Base-by-base conservation (phyloP, 2,888 invertebrate species). In the Nemotelus pantherinus region DNA sequence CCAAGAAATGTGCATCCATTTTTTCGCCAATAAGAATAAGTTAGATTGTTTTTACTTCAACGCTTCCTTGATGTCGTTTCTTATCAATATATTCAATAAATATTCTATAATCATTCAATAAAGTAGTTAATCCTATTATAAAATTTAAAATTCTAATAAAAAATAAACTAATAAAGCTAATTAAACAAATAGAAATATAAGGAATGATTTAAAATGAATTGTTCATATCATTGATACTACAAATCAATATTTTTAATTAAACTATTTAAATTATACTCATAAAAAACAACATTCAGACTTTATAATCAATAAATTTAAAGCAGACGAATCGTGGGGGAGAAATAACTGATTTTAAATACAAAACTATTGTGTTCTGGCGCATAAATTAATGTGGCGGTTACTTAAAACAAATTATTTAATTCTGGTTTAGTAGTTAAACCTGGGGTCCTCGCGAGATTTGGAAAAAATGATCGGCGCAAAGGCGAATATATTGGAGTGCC, bases 401-500 rank as follows among this genome's bases (percentile, higher is more conserved):
- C 78, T 76, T 71, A 78, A 74, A 68, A 67, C 67, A 68, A 67
- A 50, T 43, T 67, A 57, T 55, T 10, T 55, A 60, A 70, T 60
- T 45, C 53, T 60, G 70, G 79, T 78, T 83, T 85, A 86, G 82
- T 87, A 87, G 83, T 87, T 89, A 86, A 89, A 89, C 84, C 90
- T 90, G 82, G 92, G 92, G 85, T 92, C 91, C 82, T 94, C 93
- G 87, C 95, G 90, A 84, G 93, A 93, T 85, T 93, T 92, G 83
- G 94, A 93, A 89, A 25, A 25, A 94, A 94, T 86, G 93, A 92
- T 87, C 95, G 92, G 78, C 94, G 93, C 84, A 96, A 95, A 68
- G 97, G 97, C 79, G 97, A 96, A 89, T 98, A 98, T 48, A 96
- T 95, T 75, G 98, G 97, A 80, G 96, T 95, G 81, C 95, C 96